These are phyloP conservation scores for Plestiodon gilberti DNA, from an alignment of 2,113 vertebrate genomes.

Conservation along the genomic window DNA sequence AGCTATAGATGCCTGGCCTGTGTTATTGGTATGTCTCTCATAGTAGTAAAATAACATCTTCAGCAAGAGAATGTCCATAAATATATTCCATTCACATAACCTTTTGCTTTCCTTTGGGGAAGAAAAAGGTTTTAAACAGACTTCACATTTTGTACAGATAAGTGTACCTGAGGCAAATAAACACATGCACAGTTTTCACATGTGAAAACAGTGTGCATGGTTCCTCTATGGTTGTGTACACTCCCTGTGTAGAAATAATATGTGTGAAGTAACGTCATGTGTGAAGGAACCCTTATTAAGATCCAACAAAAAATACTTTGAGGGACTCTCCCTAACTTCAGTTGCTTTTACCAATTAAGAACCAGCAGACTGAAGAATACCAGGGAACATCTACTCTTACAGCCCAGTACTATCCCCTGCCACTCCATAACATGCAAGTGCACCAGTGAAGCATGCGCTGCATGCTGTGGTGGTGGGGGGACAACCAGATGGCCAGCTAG, in stretches of 20 bases:
- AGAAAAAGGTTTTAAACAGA: not conserved
- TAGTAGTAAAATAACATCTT: not conserved
- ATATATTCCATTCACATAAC: not conserved
- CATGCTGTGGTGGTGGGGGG: too few species aligned
- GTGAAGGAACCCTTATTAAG: not conserved
- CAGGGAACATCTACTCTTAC: not conserved
- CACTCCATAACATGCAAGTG: too few species aligned
- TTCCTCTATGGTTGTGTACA: not conserved
- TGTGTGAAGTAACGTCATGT: not conserved
- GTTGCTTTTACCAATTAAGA: not conserved
- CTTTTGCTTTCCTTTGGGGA: not conserved
- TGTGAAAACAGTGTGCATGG: not conserved
- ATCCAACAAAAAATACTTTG: not conserved
- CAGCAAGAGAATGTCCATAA: not conserved
- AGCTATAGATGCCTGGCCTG: not conserved
- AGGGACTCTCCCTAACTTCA: not conserved
- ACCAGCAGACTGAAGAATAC: not conserved
- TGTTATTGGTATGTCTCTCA: not conserved
- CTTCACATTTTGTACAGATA: not conserved
- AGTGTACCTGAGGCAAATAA: not conserved
- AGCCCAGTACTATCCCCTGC: too few species aligned
- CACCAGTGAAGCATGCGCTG: too few species aligned
- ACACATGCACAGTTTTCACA: not conserved
- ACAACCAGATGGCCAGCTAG: too few species aligned
- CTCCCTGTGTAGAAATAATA: not conserved